phyloP scores from a whole-genome alignment of 1,140 invertebrate species.

The Drosophila pectinifera region DNA sequence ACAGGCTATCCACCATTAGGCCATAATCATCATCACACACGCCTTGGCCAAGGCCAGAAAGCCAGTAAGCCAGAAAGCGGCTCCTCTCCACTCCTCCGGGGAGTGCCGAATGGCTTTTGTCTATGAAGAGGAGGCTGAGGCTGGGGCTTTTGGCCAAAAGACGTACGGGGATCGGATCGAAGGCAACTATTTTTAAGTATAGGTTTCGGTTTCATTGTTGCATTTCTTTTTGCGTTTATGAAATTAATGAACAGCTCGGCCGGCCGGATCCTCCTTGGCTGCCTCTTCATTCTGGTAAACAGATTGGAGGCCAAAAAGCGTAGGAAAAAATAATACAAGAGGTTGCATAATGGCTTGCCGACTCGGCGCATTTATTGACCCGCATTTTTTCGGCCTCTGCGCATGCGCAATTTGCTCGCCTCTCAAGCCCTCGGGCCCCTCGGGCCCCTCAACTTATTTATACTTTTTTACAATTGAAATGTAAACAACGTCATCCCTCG shows the following conservation, averaged over 20 bases:
- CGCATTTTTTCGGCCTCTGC: conserved; percentile 63
- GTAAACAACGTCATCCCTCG: conserved; percentile 58
- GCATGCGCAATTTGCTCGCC: conserved; percentile 59
- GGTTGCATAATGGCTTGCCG: conserved; percentile 67
- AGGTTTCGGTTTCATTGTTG: conserved; percentile 83
- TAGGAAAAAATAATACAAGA: conserved; percentile 23
- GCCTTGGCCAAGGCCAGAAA: conserved; percentile 69
- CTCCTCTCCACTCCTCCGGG: conserved; percentile 31
- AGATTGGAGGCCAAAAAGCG: conserved; percentile 36
- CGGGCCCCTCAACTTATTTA: conserved; percentile 62
- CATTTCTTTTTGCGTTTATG: conserved; percentile 81
- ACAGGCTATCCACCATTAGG: conserved; percentile 80
- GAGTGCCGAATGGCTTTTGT: conserved; percentile 80
- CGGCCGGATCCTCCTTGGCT: conserved; percentile 31
- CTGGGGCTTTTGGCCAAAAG: conserved; percentile 7
- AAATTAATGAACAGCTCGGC: conserved; percentile 78
- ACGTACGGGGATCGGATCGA: conserved; percentile 1
- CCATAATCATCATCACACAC: conserved; percentile 82
- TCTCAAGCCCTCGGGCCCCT: conserved; percentile 61
- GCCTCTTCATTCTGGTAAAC: conserved; percentile 34
- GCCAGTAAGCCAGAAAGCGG: conserved; percentile 2
- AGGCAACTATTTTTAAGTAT: conserved; percentile 79
- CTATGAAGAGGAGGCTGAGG: conserved; percentile 52
- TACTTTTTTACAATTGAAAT: conserved; percentile 78
- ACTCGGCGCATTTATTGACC: conserved; percentile 70